Evolutionary conservation across 2,113 vertebrate genomes (phyloP), one percentile per base, ranked within the genome.

Genomic region (Benthochromis sp.): DNA sequence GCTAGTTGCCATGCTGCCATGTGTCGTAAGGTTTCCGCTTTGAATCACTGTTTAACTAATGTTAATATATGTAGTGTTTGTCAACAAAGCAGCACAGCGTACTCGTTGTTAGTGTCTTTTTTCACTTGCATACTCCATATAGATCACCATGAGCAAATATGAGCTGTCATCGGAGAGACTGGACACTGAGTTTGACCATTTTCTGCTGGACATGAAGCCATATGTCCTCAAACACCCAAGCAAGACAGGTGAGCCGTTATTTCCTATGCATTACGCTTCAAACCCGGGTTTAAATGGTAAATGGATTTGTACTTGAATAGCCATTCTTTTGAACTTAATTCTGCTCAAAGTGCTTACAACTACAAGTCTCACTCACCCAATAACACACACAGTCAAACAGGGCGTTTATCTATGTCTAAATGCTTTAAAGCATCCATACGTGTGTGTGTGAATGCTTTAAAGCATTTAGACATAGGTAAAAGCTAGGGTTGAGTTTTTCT

Each of bases 121-220:
- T 73, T 34, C 10, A 31, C 47, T 19, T 38, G 8, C 29, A 27
- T 24, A 11, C 7, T 2, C 7, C 6, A 6, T 6, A 47, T 63
- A 94, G 90, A 76, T 86, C 83, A 94, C 57, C 80, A 98, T 98
- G 97, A 97, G 86, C 86, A 95, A 88, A 38, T 94, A 97, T 16
- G 97, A 97, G 24, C 97, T 97, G 81, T 91, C 93, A 1, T 96
- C 96, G 96, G 97, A 97, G 19, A 96, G 94, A 52, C 85, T 99
- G 88, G 98, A 99, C 84, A 94, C 95, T 0, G 98, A 99, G 76
- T 98, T 99, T 94, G 98, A 99, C 89, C 96, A 96, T 84, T 97
- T 92, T 66, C 91, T 99, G 13, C 96, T 97, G 79, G 97, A 99
- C 87, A 98, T 99, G 97, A 99, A 99, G 89, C 97, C 98, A 2